A percentile compares a stretch with the other conserved stretches of the same genome.
These are phyloP conservation scores for Ellobium chinense DNA, from an alignment of 2,888 invertebrate species.

Conservation along the genomic window DNA sequence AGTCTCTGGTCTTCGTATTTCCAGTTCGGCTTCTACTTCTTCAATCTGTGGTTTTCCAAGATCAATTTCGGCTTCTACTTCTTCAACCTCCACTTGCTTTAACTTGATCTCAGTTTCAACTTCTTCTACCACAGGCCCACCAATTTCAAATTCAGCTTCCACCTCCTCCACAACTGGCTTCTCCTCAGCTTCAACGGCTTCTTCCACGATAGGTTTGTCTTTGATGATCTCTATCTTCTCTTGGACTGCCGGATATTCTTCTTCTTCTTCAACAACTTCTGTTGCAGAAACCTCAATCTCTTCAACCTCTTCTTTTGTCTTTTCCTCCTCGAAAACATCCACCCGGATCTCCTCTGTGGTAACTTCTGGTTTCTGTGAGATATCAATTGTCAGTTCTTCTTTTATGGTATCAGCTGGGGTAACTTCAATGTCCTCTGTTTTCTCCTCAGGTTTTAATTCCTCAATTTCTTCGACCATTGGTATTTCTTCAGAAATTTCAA, in stretches of 20 bases:
- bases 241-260: not conserved
- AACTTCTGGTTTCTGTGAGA: too few species aligned
- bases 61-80: slow-evolving; percentile 65
- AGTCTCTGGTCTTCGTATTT: slow-evolving; percentile 28
- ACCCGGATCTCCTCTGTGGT: slow-evolving; percentile 8
- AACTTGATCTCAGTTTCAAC: slow-evolving; percentile 28
- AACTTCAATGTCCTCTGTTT: slow-evolving; percentile 67
- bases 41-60: slow-evolving; percentile 59
- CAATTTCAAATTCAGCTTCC: slow-evolving; percentile 35
- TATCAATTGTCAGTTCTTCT: slow-evolving; percentile 37
- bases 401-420: slow-evolving; percentile 37
- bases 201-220: slow-evolving; percentile 79
- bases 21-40: slow-evolving; percentile 52
- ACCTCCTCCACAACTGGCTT: slow-evolving; percentile 42
- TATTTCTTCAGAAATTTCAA: slow-evolving; percentile 63
- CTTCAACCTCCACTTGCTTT: slow-evolving; percentile 26
- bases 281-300: slow-evolving; percentile 76
- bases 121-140: slow-evolving; percentile 10
- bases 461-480: slow-evolving; percentile 17
- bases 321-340: slow-evolving; percentile 82
- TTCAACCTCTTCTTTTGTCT: slow-evolving; percentile 34
- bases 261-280: slow-evolving; percentile 69
- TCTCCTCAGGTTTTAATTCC: slow-evolving; percentile 26
- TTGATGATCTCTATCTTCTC: slow-evolving; percentile 18
- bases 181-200: slow-evolving; percentile 80